These are phyloP conservation scores for Hoplostethus atlanticus DNA, from an alignment of 2,797 vertebrate genomes.

Conservation along the genomic window DNA sequence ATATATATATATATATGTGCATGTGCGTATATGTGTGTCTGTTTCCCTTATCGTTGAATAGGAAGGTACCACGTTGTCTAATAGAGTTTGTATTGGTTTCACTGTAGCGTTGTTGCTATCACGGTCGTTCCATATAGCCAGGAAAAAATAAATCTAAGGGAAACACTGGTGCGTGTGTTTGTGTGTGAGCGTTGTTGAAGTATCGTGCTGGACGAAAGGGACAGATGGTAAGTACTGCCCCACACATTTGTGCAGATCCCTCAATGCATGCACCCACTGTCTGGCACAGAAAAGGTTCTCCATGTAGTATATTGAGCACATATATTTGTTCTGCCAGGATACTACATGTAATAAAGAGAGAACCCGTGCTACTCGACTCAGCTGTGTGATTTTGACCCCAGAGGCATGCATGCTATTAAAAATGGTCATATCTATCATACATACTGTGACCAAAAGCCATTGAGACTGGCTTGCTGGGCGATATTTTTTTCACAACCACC, in stretches of 20 bases:
- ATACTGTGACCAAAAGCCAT: constrained; percentile 31
- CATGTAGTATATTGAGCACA: constrained; percentile 1
- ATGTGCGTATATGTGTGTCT: background rate
- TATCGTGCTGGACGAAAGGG: constrained; percentile 32
- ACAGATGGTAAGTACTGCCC: constrained; percentile 54
- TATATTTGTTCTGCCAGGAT: constrained; percentile 32
- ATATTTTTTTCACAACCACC: constrained; percentile 53
- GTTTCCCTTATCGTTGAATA: background rate
- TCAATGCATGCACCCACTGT: constrained; percentile 27
- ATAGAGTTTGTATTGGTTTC: constrained; percentile 9
- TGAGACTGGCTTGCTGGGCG: constrained; percentile 30
- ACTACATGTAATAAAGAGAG: constrained; percentile 37
- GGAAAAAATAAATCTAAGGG: background rate
- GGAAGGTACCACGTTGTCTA: constrained; percentile 12
- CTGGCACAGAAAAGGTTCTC: constrained; percentile 4
- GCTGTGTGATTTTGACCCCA: constrained; percentile 23
- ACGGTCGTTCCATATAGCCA: too few relatives aligned
- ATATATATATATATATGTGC: constrained; percentile 5
- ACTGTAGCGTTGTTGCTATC: background rate
- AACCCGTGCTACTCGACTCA: constrained; percentile 29
- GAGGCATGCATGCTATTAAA: constrained; percentile 36
- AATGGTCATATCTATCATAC: constrained; percentile 41
- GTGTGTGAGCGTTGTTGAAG: background rate
- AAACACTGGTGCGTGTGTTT: background rate
- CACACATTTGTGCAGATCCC: constrained; percentile 28